A percentile compares a stretch with the other conserved stretches of the same genome.
Evolutionary conservation across 2,113 vertebrate genomes (phyloP).

Genomic region (Rallus limicola): DNA sequence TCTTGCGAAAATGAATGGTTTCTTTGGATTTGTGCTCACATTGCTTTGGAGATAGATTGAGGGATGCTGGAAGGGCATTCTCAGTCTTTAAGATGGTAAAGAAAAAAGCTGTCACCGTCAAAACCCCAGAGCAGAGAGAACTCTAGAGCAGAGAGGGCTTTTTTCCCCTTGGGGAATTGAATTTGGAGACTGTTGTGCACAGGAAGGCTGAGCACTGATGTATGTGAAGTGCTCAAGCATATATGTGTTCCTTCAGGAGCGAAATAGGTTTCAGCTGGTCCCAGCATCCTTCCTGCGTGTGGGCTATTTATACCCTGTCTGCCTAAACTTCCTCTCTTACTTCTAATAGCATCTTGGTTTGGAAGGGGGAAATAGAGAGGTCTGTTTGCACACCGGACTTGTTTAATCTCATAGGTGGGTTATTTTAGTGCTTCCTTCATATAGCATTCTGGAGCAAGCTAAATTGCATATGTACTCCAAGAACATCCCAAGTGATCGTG

Average conservation of each 20-base stretch:
- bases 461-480: slow-evolving; percentile 8
- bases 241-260: not conserved
- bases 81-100: not conserved
- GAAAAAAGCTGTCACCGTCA: not conserved
- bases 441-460: not conserved
- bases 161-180: not conserved
- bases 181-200: not conserved
- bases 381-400: not conserved
- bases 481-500: not conserved
- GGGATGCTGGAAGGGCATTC: not conserved
- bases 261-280: not conserved
- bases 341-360: slow-evolving; percentile 26
- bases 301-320: slow-evolving; percentile 11
- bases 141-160: not conserved
- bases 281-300: not conserved
- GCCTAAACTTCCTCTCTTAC: not conserved
- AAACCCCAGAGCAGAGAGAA: not conserved
- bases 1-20: not conserved
- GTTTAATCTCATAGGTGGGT: not conserved
- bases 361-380: not conserved
- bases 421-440: slow-evolving; percentile 50
- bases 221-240: not conserved
- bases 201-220: not conserved
- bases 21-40: not conserved
- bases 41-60: not conserved